Conservation (phyloP, 2,888 invertebrate genomes). For the Metalampra italica region DNA sequence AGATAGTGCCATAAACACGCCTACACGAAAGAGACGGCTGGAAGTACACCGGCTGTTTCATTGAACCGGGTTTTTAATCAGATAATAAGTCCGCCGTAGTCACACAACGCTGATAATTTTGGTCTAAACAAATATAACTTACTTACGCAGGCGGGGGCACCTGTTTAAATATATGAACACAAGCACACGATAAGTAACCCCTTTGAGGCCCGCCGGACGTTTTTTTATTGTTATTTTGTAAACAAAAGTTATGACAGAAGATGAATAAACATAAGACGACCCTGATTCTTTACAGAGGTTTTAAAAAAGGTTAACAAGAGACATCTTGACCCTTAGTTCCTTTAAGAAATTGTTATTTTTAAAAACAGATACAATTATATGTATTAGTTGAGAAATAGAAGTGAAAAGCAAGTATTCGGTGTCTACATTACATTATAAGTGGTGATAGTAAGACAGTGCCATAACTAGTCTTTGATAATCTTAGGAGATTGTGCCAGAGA, state of each 20-base stretch:
- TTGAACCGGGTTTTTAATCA: conserved; percentile 30
- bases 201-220: conserved; percentile 46
- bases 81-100: conserved; percentile 27
- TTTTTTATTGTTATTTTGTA: conserved; percentile 29
- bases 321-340: too few relatives aligned
- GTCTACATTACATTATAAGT: too few relatives aligned
- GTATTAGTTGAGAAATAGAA: too few relatives aligned
- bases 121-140: conserved; percentile 44
- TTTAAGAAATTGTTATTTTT: too few relatives aligned
- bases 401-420: too few relatives aligned
- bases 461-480: too few relatives aligned
- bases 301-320: not conserved
- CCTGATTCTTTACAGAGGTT: not conserved
- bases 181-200: conserved; percentile 36
- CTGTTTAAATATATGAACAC: conserved; percentile 44
- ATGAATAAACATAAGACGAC: not conserved
- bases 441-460: too few relatives aligned
- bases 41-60: conserved; percentile 14
- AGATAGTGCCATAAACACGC: not conserved
- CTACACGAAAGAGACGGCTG: not conserved
- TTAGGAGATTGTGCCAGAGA: too few relatives aligned
- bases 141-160: conserved; percentile 38
- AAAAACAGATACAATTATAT: too few relatives aligned
- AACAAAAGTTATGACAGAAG: conserved; percentile 22
- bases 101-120: conserved; percentile 40